Evolutionary conservation across 2,113 vertebrate species (phyloP), one percentile per base, ranked within the genome.

Genomic region (Oceanodroma tethys): DNA sequence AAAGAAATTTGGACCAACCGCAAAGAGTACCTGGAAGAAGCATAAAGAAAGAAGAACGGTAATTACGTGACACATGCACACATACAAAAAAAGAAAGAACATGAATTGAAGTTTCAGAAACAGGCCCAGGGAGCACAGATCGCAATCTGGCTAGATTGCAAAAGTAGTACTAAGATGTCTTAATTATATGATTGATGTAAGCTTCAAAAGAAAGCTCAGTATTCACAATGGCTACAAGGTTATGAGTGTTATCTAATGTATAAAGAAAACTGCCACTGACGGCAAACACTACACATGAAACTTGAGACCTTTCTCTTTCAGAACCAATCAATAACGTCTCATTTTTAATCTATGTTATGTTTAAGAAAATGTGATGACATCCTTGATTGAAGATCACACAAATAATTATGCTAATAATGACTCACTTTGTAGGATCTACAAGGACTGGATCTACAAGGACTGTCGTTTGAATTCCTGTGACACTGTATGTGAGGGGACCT

Each of bases 111-210:
- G 93, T 89, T 87, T 85, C 70, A 86, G 75, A 91, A 90, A 74
- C 83, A 58, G 80, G 91, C 97, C 86, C 79, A 97, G 94, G 81
- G 97, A 97, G 78, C 90, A 72, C 65, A 93, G 93, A 96, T 95
- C 36, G 4, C 94, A 95, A 97, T 94, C 95, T 84, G 91, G 90
- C 16, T 62, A 88, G 93, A 95, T 89, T 84, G 94, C 48, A 52
- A 87, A 86, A 84, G 93, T 90, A 89, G 70, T 86, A 92, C 85
- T 95, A 97, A 97, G 97, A 98, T 59, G 60, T 98, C 97, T 98
- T 98, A 98, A 98, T 98, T 98, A 96, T 97, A 97, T 98, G 97
- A 98, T 94, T 98, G 97, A 98, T 97, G 96, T 97, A 58, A 73
- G 91, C 96, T 97, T 98, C 97, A 97, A 98, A 98, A 96, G 97